These are phyloP conservation scores for Chrysolina haemoptera DNA, from an alignment of 2,888 invertebrate species.

Conservation along the genomic window DNA sequence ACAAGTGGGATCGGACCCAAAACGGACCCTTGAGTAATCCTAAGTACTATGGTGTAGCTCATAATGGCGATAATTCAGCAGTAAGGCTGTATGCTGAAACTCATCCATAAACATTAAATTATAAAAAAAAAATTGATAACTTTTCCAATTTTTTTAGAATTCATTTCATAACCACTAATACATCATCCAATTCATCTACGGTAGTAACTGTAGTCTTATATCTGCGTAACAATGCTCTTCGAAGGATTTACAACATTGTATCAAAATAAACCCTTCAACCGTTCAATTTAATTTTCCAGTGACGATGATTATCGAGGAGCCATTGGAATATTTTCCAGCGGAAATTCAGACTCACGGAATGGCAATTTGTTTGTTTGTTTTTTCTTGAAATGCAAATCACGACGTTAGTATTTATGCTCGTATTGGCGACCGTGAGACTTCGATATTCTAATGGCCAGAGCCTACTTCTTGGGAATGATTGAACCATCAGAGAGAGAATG, in stretches of 20 bases:
- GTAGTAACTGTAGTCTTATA: no score
- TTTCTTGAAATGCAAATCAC: slow-evolving; percentile 53
- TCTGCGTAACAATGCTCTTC: not conserved
- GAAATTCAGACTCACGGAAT: slow-evolving; percentile 57
- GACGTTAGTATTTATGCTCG: slow-evolving; percentile 53
- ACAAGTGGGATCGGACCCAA: no score
- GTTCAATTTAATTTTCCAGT: slow-evolving; percentile 46
- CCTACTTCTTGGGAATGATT: slow-evolving; percentile 22
- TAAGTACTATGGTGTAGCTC: no score
- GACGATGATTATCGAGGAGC: slow-evolving; percentile 51
- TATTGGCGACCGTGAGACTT: slow-evolving; percentile 49
- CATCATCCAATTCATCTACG: no score
- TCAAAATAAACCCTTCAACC: slow-evolving; percentile 1
- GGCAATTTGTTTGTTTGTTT: slow-evolving; percentile 58
- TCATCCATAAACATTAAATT: no score
- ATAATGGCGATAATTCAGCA: no score
- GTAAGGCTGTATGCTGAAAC: no score
- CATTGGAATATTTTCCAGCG: slow-evolving; percentile 52
- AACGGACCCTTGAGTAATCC: no score
- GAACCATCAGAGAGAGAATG: not conserved
- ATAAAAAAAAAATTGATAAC: no score
- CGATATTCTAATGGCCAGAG: slow-evolving; percentile 33
- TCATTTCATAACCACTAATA: no score
- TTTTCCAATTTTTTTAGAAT: no score
- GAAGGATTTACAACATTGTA: slow-evolving; percentile 19